Evolutionary conservation across 2,888 invertebrate genomes (phyloP).

Genomic region (Luperina testacea): DNA sequence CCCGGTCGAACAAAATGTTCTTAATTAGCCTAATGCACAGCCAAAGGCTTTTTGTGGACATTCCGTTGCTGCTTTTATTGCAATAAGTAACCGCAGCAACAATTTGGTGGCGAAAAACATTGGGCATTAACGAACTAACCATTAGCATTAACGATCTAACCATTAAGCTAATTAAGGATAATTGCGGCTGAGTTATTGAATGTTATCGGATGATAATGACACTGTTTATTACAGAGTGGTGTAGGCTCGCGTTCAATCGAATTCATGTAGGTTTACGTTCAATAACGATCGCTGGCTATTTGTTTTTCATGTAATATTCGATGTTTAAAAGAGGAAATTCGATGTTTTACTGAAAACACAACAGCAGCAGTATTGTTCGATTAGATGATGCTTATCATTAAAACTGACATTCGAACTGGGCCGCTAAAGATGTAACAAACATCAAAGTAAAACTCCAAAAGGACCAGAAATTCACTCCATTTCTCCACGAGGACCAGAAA

Average conservation of each 20-base stretch:
- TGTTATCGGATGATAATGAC: constrained; percentile 56
- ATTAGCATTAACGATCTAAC: constrained; percentile 57
- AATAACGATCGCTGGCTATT: constrained; percentile 4
- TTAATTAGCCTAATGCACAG: constrained; percentile 63
- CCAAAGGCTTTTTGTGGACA: constrained; percentile 50
- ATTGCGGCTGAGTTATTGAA: constrained; percentile 62
- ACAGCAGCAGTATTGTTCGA: neutral
- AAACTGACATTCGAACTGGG: neutral
- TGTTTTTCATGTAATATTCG: neutral
- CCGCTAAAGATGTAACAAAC: neutral
- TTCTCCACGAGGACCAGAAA: constrained; percentile 15
- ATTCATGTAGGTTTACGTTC: constrained; percentile 21
- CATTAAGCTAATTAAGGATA: constrained; percentile 63
- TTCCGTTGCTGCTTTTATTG: constrained; percentile 41
- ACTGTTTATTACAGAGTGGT: constrained; percentile 49
- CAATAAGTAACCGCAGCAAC: constrained; percentile 51
- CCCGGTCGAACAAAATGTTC: constrained; percentile 31
- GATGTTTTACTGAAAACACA: neutral
- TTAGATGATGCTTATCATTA: neutral
- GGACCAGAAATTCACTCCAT: neutral
- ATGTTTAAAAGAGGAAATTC: neutral
- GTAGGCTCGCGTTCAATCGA: constrained; percentile 30
- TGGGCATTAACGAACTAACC: constrained; percentile 53
- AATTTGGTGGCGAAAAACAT: constrained; percentile 52
- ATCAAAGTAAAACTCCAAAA: neutral